Evolutionary conservation across 2,888 invertebrate genomes (phyloP), one percentile per base, ranked within the genome.

Genomic region (Neoascia interrupta): DNA sequence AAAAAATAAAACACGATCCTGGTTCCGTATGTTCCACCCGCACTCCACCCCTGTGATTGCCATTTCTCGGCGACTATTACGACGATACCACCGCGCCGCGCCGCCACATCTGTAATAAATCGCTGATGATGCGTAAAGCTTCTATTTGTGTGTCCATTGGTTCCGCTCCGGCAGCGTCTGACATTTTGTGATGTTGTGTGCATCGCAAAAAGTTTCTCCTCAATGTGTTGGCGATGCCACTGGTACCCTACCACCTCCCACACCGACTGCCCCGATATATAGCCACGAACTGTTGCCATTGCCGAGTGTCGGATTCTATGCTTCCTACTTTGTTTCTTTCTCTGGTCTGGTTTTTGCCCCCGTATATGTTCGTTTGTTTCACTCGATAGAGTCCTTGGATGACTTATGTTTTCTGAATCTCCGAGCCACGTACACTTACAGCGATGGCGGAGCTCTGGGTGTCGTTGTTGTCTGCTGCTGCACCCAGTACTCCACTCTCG

Each of bases 111-210:
- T 23, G 66, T 72, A 61, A 56, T 37, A 73, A 79, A 79, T 66
- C 61, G 73, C 79, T 73, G 79, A 79, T 73, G 79, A 79, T 79
- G 79, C 79, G 79, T 79, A 56, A 79, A 79, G 79, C 73, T 72
- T 61, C 43, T 45, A 73, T 72, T 79, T 76, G 70, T 72, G 61
- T 68, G 79, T 72, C 79, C 79, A 79, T 79, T 79, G 61, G 79
- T 73, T 79, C 66, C 53, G 61, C 79, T 73, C 51, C 56, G 49
- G 15, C 26, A 45, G 37, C 23, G 26, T 56, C 79, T 73, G 66
- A 73, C 79, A 79, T 68, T 72, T 45, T 36, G 54, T 47, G 53
- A 53, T 66, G 53, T 36, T 56, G 18, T 54, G 54, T 69, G 63
- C 41, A 75, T 31, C 31, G 68, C 41, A 60, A 76, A 70, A 70